These are phyloP conservation scores for Limosa lapponica DNA, from an alignment of 2,797 vertebrate species.

Conservation along the genomic window DNA sequence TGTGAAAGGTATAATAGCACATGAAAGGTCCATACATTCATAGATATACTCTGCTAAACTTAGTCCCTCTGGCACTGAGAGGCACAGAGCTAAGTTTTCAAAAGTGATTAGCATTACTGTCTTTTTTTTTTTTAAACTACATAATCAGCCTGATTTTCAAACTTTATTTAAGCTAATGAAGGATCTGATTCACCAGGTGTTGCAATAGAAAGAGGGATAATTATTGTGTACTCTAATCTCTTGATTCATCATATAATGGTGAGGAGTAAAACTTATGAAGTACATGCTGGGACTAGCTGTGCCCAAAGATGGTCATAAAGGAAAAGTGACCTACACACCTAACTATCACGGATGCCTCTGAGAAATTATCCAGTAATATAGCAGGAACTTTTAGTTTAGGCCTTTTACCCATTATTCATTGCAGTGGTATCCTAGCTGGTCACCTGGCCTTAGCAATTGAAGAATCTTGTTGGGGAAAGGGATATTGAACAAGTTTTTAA, in stretches of 20 bases:
- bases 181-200: neutral
- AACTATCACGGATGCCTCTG: neutral
- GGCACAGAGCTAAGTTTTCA: neutral
- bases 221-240: neutral
- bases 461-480: neutral
- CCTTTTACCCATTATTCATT: rapidly evolving
- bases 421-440: neutral
- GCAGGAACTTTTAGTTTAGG: neutral
- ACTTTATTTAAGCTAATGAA: neutral
- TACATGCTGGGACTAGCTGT: neutral
- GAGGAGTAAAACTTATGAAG: neutral
- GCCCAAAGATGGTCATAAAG: neutral
- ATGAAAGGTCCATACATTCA: neutral
- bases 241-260: neutral
- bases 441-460: rapidly evolving
- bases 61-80: neutral
- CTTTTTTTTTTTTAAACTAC: neutral
- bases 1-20: neutral
- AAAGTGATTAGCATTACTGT: neutral
- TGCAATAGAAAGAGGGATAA: neutral
- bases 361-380: neutral
- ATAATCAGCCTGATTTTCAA: neutral
- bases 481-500: neutral
- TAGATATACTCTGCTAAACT: neutral
- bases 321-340: neutral